Percentiles rank a stretch among this genome's conserved stretches.
Conservation (phyloP, 2,113 vertebrate species). For the Egretta garzetta region DNA sequence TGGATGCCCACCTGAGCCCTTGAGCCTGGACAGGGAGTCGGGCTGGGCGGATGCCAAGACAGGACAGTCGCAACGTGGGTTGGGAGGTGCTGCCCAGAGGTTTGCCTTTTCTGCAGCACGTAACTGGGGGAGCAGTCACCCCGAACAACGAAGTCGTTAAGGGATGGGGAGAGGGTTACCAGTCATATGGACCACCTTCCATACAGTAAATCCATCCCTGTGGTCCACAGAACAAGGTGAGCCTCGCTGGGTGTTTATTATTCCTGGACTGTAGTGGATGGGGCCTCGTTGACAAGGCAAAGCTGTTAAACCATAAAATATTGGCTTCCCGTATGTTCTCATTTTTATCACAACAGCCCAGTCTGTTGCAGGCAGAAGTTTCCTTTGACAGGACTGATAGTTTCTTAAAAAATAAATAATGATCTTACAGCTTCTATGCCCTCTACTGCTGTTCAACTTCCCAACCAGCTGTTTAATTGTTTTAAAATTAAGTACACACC, state of each 20-base stretch:
- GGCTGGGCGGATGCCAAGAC: rapidly evolving
- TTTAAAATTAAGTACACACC: slow-evolving; percentile 33
- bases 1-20: background rate
- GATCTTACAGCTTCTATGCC: background rate
- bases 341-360: background rate
- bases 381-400: background rate
- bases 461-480: slow-evolving; percentile 59
- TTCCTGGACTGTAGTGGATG: background rate
- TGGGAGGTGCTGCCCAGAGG: background rate
- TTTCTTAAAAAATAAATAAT: slow-evolving; percentile 9
- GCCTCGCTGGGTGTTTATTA: background rate
- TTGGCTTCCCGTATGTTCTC: background rate
- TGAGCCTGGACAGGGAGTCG: too few relatives aligned
- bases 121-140: background rate
- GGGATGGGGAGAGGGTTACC: background rate
- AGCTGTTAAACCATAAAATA: background rate
- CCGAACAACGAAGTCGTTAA: rapidly evolving
- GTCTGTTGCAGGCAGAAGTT: background rate
- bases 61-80: background rate
- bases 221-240: background rate
- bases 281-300: background rate
- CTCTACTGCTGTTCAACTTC: slow-evolving; percentile 21
- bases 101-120: background rate
- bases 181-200: background rate
- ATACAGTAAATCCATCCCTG: background rate